A percentile compares a stretch with the other conserved stretches of the same genome.
Conservation (phyloP, 2,113 vertebrate species). For the Himantopus leucocephalus region DNA sequence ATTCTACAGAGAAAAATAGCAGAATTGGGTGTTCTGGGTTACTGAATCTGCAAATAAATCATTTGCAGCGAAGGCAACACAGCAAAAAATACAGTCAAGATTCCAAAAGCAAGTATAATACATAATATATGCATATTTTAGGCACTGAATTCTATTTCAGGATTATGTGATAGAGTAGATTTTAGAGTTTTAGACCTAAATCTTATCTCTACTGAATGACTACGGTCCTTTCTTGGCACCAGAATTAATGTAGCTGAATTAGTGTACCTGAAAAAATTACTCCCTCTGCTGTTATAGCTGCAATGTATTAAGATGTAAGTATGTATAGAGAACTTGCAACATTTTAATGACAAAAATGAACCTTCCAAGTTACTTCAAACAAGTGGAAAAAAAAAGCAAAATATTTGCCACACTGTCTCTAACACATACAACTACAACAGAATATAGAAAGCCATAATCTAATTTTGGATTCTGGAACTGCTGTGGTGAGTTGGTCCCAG, state of each 20-base stretch:
- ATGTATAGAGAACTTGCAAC: not conserved
- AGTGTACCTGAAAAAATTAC: not conserved
- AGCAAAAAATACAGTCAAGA: not conserved
- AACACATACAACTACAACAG: not conserved
- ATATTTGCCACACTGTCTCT: not conserved
- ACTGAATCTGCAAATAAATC: not conserved
- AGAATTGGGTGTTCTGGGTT: not conserved
- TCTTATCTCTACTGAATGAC: not conserved
- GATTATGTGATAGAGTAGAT: not conserved
- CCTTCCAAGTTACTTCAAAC: not conserved
- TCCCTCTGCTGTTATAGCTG: not conserved
- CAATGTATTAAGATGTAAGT: not conserved
- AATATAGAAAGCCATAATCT: slow-evolving; percentile 3
- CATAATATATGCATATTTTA: not conserved
- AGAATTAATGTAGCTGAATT: not conserved
- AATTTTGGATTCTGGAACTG: slow-evolving; percentile 26
- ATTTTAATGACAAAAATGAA: not conserved
- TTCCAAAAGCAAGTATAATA: not conserved
- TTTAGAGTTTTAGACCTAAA: not conserved
- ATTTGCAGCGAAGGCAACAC: not conserved
- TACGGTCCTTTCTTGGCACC: not conserved
- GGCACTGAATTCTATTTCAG: not conserved
- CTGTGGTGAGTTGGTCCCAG: not conserved
- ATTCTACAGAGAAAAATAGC: not conserved
- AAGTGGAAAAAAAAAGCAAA: not conserved